A percentile compares a stretch with the other conserved stretches of the same genome.
Conservation (phyloP, 1,140 invertebrate genomes). For the Zaprionus ornatus region DNA sequence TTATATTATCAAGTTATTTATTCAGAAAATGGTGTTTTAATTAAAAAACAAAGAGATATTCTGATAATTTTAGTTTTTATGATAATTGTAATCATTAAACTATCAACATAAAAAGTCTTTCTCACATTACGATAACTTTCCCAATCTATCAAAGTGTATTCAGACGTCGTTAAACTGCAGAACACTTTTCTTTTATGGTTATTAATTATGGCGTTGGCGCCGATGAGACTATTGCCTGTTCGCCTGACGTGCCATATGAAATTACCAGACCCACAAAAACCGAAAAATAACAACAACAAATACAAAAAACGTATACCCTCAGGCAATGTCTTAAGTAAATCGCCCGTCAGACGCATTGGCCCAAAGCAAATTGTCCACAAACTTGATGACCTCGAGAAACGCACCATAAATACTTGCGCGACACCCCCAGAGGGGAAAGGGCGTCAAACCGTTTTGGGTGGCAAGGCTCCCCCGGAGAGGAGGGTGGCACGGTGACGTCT, state of each 20-base stretch:
- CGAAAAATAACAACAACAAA: not conserved
- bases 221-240: conserved; percentile 36
- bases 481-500: not conserved
- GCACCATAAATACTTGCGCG: conserved; percentile 47
- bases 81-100: too few species aligned
- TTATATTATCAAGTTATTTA: too few species aligned
- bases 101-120: not conserved
- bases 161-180: conserved; percentile 1
- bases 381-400: conserved; percentile 65
- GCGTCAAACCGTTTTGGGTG: not conserved
- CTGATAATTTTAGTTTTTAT: too few species aligned
- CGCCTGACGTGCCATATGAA: conserved; percentile 48
- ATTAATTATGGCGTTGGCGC: conserved; percentile 59
- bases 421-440: conserved; percentile 34
- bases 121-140: not conserved
- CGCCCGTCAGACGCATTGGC: conserved; percentile 47
- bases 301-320: not conserved
- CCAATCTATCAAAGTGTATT: conserved; percentile 32
- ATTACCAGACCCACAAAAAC: conserved; percentile 47
- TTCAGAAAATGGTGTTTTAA: too few species aligned
- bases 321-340: conserved; percentile 60
- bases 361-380: conserved; percentile 67
- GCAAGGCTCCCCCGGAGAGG: not conserved
- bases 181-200: conserved; percentile 30
- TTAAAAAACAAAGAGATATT: too few species aligned